phyloP scores from a whole-genome alignment of 1,140 invertebrate genomes.

The Goniozus legneri region DNA sequence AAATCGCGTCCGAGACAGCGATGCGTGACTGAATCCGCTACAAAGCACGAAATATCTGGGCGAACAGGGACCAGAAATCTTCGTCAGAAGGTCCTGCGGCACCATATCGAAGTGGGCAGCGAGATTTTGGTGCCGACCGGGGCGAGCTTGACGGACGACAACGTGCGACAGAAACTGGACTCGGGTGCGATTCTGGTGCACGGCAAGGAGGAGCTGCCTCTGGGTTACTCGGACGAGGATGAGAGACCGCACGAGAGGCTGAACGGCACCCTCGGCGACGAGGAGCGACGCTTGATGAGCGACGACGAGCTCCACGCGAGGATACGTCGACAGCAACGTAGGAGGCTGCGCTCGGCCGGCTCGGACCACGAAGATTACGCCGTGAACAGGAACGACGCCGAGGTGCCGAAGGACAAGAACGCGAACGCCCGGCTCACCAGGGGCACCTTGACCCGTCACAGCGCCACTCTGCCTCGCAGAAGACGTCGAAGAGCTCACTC shows the following conservation, averaged over 20 bases:
- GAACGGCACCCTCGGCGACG: constrained; percentile 18
- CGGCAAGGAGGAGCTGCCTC: constrained; percentile 67
- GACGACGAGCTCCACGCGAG: constrained; percentile 24
- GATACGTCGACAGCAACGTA: constrained; percentile 10
- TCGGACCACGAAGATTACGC: constrained; percentile 25
- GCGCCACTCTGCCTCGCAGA: constrained; percentile 48
- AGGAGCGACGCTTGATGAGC: constrained; percentile 12
- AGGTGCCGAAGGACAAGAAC: constrained; percentile 38
- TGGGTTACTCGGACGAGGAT: constrained; percentile 24
- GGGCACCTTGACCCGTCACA: constrained; percentile 31
- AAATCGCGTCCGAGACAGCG: too few species aligned
- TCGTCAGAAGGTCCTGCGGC: constrained; percentile 29
- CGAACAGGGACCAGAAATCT: constrained; percentile 20
- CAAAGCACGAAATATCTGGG: too few species aligned
- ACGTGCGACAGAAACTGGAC: constrained; percentile 47
- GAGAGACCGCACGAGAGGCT: constrained; percentile 12
- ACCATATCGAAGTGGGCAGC: constrained; percentile 50
- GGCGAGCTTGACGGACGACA: constrained; percentile 40
- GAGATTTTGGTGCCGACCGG: constrained; percentile 42
- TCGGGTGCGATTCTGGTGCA: constrained; percentile 56
- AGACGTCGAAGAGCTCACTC: constrained; percentile 42
- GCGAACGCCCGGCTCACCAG: constrained; percentile 32
- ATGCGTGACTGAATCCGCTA: too few species aligned
- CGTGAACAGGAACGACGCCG: constrained; percentile 21
- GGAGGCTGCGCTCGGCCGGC: constrained; percentile 16